Evolutionary conservation across 92 coral and sea anemone species (phyloP), one percentile per base, ranked within the genome.

Genomic region (Epizoanthus illoricatus): DNA sequence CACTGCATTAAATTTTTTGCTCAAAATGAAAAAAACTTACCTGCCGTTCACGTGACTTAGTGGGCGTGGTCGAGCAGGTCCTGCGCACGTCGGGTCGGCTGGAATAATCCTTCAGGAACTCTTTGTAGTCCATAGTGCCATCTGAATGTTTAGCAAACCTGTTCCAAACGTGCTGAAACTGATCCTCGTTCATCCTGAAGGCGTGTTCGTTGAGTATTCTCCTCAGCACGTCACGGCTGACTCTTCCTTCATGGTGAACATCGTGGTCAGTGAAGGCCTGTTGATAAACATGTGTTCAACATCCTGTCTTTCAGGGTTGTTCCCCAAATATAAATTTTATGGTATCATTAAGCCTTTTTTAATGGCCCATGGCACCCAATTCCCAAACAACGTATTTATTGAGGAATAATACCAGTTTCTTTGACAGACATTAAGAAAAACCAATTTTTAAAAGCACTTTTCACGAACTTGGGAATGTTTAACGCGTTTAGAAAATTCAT

Each of bases 221-320:
- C 71, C 87, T 92, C 3, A 94, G 87, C 8, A 88, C 71, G 10
- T 76, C 69, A 47, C 86, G 93, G 64, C 86, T 85, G 47, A 93
- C 86, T 20, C 86, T 86, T 17, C 99, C 99, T 5, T 81, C 78
- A 79, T 80, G 86, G 61, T 82, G 65, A 3, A 76, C 24, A 87
- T 96, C 99, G 41, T 86, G 83, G 41, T 96, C 97, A 16, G 97
- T 91, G 73, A 93, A 88, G 4, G 94, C 98, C 99, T 96, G 71
- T 15, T n/a, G n/a, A 54, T 21, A 43, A 62, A 16, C 39, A 59
- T n/a, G 17, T 47, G 42, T 15, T 24, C 45, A 45, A 9, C 6
- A 54, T n/a, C 21, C 40, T 20, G 2, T 7, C 70, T 65, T 65
- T 65, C 70, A 17, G 36, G 36, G 36, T 28, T 28, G 2, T 28